Evolutionary conservation across 1,140 invertebrate species (phyloP).

Genomic region (Zaprionus tsacasi): DNA sequence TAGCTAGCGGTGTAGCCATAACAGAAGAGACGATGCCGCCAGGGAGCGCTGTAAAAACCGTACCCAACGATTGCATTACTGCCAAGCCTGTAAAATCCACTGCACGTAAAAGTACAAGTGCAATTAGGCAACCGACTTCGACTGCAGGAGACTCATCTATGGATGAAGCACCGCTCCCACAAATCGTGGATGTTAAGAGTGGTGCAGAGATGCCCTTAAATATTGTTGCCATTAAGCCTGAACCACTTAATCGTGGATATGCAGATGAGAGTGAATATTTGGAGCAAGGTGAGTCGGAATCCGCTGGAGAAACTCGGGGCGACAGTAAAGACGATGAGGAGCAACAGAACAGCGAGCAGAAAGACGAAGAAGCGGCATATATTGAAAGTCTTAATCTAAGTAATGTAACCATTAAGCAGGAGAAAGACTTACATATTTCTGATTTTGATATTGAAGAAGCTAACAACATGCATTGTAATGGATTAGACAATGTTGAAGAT

Average conservation of each 20-base stretch:
- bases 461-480: conserved; percentile 44
- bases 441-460: conserved; percentile 37
- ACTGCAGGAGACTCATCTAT: not conserved
- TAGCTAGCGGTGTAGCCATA: conserved; percentile 71
- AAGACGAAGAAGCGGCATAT: conserved; percentile 59
- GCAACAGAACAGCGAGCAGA: not conserved
- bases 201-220: conserved; percentile 45
- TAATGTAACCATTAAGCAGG: conserved; percentile 72
- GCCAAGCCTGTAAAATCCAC: conserved; percentile 45
- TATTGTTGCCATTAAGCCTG: conserved; percentile 64
- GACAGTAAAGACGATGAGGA: not conserved
- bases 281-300: conserved; percentile 10
- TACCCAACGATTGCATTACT: conserved; percentile 13
- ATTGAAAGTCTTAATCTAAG: conserved; percentile 65
- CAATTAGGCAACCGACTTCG: not conserved
- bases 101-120: conserved; percentile 65
- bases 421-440: conserved; percentile 66
- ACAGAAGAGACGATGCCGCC: conserved; percentile 54
- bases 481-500: conserved; percentile 34
- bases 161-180: conserved; percentile 27
- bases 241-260: conserved; percentile 65
- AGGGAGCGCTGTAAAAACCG: conserved; percentile 52
- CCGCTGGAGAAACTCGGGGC: not conserved
- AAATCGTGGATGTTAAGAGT: conserved; percentile 67
- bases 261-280: conserved; percentile 35